phyloP scores from a whole-genome alignment of 1,140 invertebrate genomes.

The Drosophila mauritiana region DNA sequence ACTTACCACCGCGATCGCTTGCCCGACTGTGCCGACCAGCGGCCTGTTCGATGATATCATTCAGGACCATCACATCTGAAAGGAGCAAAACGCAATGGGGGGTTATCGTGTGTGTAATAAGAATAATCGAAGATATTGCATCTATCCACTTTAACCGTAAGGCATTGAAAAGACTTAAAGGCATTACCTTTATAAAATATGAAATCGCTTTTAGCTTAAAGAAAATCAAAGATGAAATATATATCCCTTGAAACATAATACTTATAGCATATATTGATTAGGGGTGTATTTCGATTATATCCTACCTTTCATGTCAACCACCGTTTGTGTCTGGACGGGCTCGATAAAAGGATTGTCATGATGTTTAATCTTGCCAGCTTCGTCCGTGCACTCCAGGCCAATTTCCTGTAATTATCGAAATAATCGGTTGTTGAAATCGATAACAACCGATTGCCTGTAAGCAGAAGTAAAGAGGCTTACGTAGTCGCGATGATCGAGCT shows the following conservation, averaged over 20 bases:
- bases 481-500: conserved; percentile 88
- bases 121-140: neutral
- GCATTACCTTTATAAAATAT: neutral
- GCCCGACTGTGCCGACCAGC: conserved; percentile 93
- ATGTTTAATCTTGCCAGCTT: conserved; percentile 93
- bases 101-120: neutral
- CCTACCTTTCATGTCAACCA: conserved; percentile 97
- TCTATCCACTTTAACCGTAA: neutral
- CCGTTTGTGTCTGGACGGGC: conserved; percentile 92
- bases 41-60: conserved; percentile 98
- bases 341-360: conserved; percentile 95
- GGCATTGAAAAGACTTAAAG: neutral
- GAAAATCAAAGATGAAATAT: neutral
- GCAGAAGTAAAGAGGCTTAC: conserved; percentile 85
- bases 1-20: conserved; percentile 94
- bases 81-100: neutral
- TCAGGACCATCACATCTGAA: conserved; percentile 98
- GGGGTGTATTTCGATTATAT: neutral
- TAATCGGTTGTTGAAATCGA: neutral
- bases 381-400: conserved; percentile 89
- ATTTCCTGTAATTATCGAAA: conserved; percentile 60
- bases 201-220: neutral
- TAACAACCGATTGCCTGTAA: neutral
- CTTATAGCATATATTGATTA: no score
- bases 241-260: neutral